phyloP scores from a whole-genome alignment of 2,113 vertebrate species.

The Hucho hucho region DNA sequence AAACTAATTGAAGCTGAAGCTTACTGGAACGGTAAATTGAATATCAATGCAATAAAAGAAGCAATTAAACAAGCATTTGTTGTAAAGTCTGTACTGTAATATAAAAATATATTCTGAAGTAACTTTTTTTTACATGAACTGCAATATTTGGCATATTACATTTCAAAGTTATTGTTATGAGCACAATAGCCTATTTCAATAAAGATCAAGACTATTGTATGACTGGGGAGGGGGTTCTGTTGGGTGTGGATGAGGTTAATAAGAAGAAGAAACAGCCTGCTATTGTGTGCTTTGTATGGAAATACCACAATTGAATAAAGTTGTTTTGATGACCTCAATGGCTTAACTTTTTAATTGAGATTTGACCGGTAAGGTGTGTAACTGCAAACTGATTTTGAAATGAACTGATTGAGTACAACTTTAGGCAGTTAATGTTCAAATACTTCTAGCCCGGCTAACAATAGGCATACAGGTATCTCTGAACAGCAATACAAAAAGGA shows the following conservation, averaged over 20 bases:
- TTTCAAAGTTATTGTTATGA: slow-evolving; percentile 56
- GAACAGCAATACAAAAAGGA: background rate
- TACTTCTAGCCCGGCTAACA: background rate
- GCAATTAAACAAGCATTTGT: slow-evolving; percentile 72
- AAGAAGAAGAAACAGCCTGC: slow-evolving; percentile 44
- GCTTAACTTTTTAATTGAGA: slow-evolving; percentile 67
- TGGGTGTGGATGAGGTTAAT: slow-evolving; percentile 49
- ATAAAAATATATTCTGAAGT: slow-evolving; percentile 69
- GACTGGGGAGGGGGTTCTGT: slow-evolving; percentile 39
- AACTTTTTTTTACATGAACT: slow-evolving; percentile 61
- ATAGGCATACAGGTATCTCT: slow-evolving; percentile 10
- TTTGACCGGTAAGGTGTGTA: background rate
- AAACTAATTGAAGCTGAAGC: slow-evolving; percentile 66
- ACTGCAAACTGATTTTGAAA: background rate
- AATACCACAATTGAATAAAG: slow-evolving; percentile 80
- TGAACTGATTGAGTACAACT: background rate
- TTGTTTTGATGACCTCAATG: slow-evolving; percentile 74
- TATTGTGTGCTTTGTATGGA: slow-evolving; percentile 76
- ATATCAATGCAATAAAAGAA: slow-evolving; percentile 74
- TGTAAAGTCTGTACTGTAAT: slow-evolving; percentile 81
- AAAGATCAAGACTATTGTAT: slow-evolving; percentile 47
- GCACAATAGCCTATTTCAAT: slow-evolving; percentile 44
- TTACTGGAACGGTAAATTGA: slow-evolving; percentile 62
- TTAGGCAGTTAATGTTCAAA: no score
- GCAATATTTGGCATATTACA: slow-evolving; percentile 63